Evolutionary conservation across 2,888 invertebrate genomes (phyloP), one percentile per base, ranked within the genome.

Genomic region (Autographa gamma): DNA sequence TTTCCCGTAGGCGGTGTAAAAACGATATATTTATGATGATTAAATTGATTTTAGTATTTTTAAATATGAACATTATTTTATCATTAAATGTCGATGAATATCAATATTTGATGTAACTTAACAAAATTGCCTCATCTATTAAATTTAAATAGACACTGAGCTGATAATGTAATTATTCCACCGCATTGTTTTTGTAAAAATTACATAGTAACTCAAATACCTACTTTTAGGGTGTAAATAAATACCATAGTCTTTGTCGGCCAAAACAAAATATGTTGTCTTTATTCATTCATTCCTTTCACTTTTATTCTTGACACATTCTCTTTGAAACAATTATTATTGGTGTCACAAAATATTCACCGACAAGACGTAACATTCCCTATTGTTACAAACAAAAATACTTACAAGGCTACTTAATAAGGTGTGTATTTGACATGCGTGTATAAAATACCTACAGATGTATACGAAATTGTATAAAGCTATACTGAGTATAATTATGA

Each of bases 401-500:
- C 48, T n/a, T 6, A n/a, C 7, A 48, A 48, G n/a, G 48, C 48
- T 48, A n/a, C 48, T 48, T 48, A 48, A 48, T 48, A 48, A 48
- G 32, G 63, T 63, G 48, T 75, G 60, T 61, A 61, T 60, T 66
- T 59, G 48, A 80, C 58, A 59, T 16, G 31, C 25, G 9, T 62
- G 38, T 60, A 61, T 25, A 25, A 59, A 59, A 16, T 32, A 60
- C 31, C 16, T n/a, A 32, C 31, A 32, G 32, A 31, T 32, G 14
- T 41, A 65, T 60, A 38, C 5, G 52, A 43, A 32, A 54, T 61
- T 52, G 59, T 43, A 68, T 63, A 58, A 19, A 66, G 58, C 61
- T 69, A 85, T 81, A 76, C 72, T 81, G 79, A 81, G 78, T 84
- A 87, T 90, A 89, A 90, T 90, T 89, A 90, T 86, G 85, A 88